A percentile compares a stretch with the other conserved stretches of the same genome.
phyloP scores from a whole-genome alignment of 2,797 vertebrate species.

The Chrysocyon brachyurus region DNA sequence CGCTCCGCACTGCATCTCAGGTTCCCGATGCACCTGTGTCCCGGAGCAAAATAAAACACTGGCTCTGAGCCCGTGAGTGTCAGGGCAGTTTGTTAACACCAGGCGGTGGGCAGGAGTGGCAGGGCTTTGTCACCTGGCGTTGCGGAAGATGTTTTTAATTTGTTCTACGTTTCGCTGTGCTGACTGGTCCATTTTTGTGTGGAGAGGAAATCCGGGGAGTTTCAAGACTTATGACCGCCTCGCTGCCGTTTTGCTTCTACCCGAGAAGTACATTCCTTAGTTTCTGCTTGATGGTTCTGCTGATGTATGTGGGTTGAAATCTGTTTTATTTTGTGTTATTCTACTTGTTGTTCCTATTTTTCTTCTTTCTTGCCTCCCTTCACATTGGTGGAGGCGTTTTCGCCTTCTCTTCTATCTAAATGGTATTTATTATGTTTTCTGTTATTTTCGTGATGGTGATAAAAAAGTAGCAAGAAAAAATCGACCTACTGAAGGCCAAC shows the following conservation, averaged over 20 bases:
- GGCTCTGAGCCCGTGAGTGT: rapidly evolving
- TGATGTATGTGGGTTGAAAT: background rate
- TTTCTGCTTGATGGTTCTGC: rapidly evolving
- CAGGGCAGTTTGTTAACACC: rapidly evolving
- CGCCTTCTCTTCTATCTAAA: background rate
- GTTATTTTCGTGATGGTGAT: rapidly evolving
- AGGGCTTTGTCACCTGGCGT: rapidly evolving
- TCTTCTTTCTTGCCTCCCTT: background rate
- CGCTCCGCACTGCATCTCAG: rapidly evolving
- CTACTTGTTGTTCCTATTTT: rapidly evolving
- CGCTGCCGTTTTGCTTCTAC: rapidly evolving
- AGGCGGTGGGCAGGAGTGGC: rapidly evolving
- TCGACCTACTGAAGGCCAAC: rapidly evolving
- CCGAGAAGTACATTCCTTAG: background rate
- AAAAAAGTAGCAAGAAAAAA: background rate
- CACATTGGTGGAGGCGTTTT: background rate
- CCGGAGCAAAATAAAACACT: rapidly evolving
- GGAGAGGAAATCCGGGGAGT: background rate
- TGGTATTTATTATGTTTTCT: rapidly evolving
- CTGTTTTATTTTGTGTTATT: background rate
- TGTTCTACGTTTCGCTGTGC: too few species aligned
- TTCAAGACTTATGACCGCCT: rapidly evolving
- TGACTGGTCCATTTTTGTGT: rapidly evolving
- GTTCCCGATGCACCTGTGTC: rapidly evolving
- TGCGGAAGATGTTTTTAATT: rapidly evolving